Evolutionary conservation across 2,797 vertebrate species (phyloP), one percentile per base, ranked within the genome.

Genomic region (Chromobotia macracanthus): DNA sequence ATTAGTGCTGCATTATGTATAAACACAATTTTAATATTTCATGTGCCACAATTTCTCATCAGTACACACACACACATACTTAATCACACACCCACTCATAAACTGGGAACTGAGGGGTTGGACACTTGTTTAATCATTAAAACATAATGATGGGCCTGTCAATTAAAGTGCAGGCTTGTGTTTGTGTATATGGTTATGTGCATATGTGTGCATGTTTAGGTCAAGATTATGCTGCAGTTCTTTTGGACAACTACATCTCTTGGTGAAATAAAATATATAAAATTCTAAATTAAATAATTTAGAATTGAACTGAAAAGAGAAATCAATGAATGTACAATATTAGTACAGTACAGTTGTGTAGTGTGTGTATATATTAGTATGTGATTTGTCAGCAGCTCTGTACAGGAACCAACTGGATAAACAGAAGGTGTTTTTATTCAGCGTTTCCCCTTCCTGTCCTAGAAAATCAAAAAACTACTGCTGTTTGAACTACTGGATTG

Each of bases 121-220:
- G 11, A 46, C 35, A 87, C 85, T 86, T 86, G 87, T 90, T 86
- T 90, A 86, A 90, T 90, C 91, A 80, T 93, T 91, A 90, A 90
- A 92, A 88, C 89, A 87, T 58, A 86, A 76, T 70, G 65, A 87
- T 88, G 84, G 80, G 85, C 81, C 83, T 89, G 86, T 86, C 75
- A 82, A 81, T 89, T 28, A 10, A n/a, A 18, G 6, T 51, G 23
- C 28, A 7, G 23, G 44, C 12, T 41, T 69, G 46, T 51, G 67
- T 28, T 21, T 69, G 11, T 69, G 21, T 53, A 15, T 69, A 23
- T 25, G 28, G 60, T 31, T 44, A 35, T 79, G 69, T 58, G n/a
- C 56, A 64, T 73, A 15, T 31, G 21, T 41, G 63, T 64, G 48
- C 44, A 50, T 16, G 15, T 53, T 41, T 58, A 35, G 16, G 60